Evolutionary conservation across 1,140 invertebrate genomes (phyloP).

Genomic region (Psilanteris sp.): DNA sequence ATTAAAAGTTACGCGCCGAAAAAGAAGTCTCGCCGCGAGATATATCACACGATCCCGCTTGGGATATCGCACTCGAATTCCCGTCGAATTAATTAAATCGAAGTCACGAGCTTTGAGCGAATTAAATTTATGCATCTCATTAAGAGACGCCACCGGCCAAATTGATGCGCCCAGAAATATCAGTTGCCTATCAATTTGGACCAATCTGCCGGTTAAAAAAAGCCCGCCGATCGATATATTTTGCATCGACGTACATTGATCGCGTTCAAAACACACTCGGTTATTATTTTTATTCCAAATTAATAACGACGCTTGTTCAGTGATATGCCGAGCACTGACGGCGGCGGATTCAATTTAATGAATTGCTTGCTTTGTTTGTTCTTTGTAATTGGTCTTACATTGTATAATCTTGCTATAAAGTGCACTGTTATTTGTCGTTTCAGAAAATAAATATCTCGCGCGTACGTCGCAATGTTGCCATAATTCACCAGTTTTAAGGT

Average conservation of each 20-base stretch:
- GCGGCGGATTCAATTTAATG: no score
- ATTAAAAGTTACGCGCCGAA: constrained; percentile 43
- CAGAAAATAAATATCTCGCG: no score
- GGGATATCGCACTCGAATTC: constrained; percentile 1
- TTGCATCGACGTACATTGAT: neutral
- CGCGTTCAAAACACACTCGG: neutral
- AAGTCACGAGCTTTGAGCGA: constrained; percentile 18
- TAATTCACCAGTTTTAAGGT: no score
- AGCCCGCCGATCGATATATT: constrained; percentile 3
- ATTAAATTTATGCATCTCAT: constrained; percentile 58
- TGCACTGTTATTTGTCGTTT: no score
- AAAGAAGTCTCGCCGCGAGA: constrained; percentile 9
- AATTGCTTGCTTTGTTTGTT: no score
- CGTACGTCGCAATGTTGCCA: no score
- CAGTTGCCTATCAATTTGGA: constrained; percentile 19
- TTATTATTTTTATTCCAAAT: no score
- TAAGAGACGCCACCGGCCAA: constrained; percentile 40
- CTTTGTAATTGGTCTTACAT: no score
- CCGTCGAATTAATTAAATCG: constrained; percentile 44
- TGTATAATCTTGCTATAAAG: no score
- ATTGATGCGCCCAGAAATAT: constrained; percentile 34
- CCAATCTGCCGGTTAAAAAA: constrained; percentile 10
- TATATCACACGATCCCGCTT: constrained; percentile 9
- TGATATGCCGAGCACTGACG: no score
- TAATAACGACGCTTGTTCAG: no score